Evolutionary conservation across 2,797 vertebrate genomes (phyloP).

Genomic region (Coranthus polyacanthus): DNA sequence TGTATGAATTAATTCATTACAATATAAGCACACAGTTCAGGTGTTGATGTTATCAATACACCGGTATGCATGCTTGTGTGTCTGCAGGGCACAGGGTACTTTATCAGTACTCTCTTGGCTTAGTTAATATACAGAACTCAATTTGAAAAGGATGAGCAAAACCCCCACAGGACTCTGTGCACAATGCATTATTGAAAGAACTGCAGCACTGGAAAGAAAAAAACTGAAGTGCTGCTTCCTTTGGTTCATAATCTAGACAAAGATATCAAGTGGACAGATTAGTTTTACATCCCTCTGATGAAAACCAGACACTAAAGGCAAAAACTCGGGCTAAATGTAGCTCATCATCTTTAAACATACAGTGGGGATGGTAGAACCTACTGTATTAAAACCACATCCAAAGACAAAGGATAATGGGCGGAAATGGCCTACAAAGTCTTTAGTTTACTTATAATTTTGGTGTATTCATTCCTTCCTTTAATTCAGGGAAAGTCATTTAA

Average conservation of each 20-base stretch:
- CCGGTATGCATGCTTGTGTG: constrained; percentile 17
- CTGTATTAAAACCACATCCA: not conserved
- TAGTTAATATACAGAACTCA: constrained; percentile 45
- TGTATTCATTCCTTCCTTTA: constrained; percentile 31
- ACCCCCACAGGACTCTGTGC: constrained; percentile 37
- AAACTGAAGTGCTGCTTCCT: constrained; percentile 2
- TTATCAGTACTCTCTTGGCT: constrained; percentile 10
- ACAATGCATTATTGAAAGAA: constrained; percentile 46
- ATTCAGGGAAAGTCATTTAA: constrained; percentile 36
- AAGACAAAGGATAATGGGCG: no score
- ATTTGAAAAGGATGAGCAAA: constrained; percentile 52
- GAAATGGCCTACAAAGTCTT: no score
- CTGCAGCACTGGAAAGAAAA: constrained; percentile 24
- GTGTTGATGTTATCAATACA: constrained; percentile 19
- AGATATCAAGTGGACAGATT: constrained; percentile 11
- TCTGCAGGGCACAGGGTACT: constrained; percentile 14
- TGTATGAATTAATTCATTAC: constrained; percentile 14
- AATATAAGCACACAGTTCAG: constrained; percentile 13
- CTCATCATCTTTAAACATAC: constrained; percentile 3
- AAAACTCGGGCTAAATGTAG: not conserved
- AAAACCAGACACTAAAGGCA: constrained; percentile 12
- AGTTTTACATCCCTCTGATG: constrained; percentile 8
- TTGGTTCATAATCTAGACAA: constrained; percentile 9
- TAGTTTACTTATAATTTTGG: constrained; percentile 5
- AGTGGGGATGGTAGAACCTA: not conserved